Base-by-base conservation (phyloP, 2,888 invertebrate genomes). In the Serrognathus titanus region DNA sequence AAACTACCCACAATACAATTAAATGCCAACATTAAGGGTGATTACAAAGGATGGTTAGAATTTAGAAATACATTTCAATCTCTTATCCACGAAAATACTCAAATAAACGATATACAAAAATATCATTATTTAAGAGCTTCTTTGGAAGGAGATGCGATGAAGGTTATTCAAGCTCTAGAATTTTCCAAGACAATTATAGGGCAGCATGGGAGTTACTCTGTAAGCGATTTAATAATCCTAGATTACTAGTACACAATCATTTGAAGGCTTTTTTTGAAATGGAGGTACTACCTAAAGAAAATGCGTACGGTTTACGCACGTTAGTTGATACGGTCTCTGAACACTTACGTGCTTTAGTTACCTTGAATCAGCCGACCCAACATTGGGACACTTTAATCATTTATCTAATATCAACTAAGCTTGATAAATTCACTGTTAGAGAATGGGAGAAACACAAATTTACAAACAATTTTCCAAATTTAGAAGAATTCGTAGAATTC, bases 141-240 rank as follows among this genome's bases (percentile, higher is more conserved):
- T 9, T 31, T 53, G 31, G 35, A 36, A 13, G 49, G 37, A 39
- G 24, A 39, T 3, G 53, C 59, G 9, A 43, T 10, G 16, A 11
- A 57, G 43, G 36, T 52, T 31, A 57, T 59, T 40, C n/a, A 37
- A 38, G 51, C 55, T 31, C 16, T 65, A n/a, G 58, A 60, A 51
- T 62, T 62, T 36, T 53, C 60, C 1, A 12, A 11, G 38, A 35
- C 6, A 63, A 65, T 38, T 63, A 62, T 48, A 1, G 1, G 3
- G 39, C 58, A 10, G 63, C 63, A 8, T 63, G 65, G 62, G 56
- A 62, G 8, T 46, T 62, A 45, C 48, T 65, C 16, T 40, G 55
- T n/a, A 51, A 58, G 20, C 43, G 60, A 12, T 63, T 40, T 43
- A 51, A 59, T 43, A 65, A 64, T 40, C 57, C 35, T 36, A 49